These are phyloP conservation scores for Romanogobio albipinnatus DNA, from an alignment of 2,113 vertebrate species.

Conservation along the genomic window DNA sequence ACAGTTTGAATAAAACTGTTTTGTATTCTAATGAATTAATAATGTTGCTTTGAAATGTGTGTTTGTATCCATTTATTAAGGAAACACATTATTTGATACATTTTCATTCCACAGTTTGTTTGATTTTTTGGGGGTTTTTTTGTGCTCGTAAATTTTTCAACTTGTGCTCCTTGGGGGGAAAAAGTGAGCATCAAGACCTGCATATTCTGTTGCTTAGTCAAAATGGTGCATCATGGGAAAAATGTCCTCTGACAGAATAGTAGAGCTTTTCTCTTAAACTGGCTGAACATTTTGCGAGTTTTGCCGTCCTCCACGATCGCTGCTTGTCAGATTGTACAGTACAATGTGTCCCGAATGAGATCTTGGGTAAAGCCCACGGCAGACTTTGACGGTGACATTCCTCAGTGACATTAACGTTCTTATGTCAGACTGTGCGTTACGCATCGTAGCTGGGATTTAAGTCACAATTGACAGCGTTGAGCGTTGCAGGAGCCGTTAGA, in stretches of 20 bases:
- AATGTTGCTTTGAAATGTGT: not conserved
- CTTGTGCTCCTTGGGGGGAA: not conserved
- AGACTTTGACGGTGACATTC: constrained; percentile 1
- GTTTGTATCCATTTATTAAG: not conserved
- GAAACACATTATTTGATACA: not conserved
- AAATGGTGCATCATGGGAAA: constrained; percentile 10
- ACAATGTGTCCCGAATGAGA: not conserved
- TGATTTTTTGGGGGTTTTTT: too few species aligned
- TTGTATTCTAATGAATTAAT: not conserved
- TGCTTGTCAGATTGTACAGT: not conserved
- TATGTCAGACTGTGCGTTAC: not conserved
- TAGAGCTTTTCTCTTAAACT: not conserved
- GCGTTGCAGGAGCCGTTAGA: not conserved
- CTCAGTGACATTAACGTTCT: constrained; percentile 14
- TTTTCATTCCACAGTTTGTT: too few species aligned
- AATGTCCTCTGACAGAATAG: constrained; percentile 11
- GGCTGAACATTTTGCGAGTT: not conserved
- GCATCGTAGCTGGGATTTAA: not conserved
- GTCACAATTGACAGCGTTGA: not conserved
- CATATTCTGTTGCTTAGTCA: not conserved
- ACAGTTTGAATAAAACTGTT: too few species aligned
- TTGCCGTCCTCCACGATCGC: not conserved
- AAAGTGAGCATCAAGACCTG: not conserved
- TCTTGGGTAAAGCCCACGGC: constrained; percentile 10
- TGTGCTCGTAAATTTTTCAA: too few species aligned